Base-by-base conservation (phyloP, 2,797 vertebrate species). In the Rhinichthys osculus region DNA sequence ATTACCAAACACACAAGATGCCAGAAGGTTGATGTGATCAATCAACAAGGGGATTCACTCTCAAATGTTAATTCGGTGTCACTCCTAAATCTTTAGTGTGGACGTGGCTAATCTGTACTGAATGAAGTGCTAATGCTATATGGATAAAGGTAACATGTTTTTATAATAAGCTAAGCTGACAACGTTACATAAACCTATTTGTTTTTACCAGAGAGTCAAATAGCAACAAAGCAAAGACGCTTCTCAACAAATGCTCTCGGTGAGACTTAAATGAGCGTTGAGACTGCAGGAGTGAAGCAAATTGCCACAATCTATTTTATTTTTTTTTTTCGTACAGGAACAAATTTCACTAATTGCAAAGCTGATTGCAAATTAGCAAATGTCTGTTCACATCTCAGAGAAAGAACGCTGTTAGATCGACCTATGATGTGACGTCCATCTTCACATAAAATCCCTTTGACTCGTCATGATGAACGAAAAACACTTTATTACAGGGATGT, bases 341-440 rank as follows among this genome's bases (percentile, higher is more conserved):
- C 88, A 85, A 85, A 88, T 89, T 87, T 77, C 70, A 79, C 83
- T 85, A 89, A 92, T 90, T 90, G 91, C 71, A 38, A 52, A 82
- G 73, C 87, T 91, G 86, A 87, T 89, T 89, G 88, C 83, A 85
- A 87, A 89, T 92, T 86, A 87, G 79, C 79, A 84, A 89, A 88
- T 86, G 86, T 86, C 88, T 85, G 70, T 87, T 83, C 85, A 78
- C 85, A 85, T 87, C 86, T 84, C 76, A 27, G 57, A 85, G 38
- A 78, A 67, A 67, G n/a, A 38, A 35, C 35, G 19, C 19, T 5
- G 62, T 77, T 19, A 57, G 33, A 76, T 38, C 17, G 5, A 35
- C 30, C 50, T 52, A 52, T 8, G 50, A 19, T 17, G 16, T 19
- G 50, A 52, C n/a, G n/a, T 10, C n/a, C 71, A 30, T 73, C 71